Base-by-base conservation (phyloP, 1,140 invertebrate species). In the Bombus cullumanus region DNA sequence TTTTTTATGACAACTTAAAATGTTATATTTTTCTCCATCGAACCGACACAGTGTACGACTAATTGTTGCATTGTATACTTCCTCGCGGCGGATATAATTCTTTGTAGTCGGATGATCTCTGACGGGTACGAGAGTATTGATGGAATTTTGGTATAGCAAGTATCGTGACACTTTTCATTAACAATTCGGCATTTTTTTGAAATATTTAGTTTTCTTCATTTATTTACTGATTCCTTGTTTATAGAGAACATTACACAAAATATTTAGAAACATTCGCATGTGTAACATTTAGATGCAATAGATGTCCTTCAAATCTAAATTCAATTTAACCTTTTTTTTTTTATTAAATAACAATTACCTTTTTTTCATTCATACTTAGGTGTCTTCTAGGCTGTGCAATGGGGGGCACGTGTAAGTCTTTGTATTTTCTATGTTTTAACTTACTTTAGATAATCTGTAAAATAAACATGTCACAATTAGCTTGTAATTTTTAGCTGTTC, bases 401-500 rank as follows among this genome's bases (percentile, higher is more conserved):
- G 94, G 93, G 90, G 93, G 93, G 87, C 94, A 93, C 84, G 92
- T 92, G 94, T 95, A 92, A 94, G 93, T 95, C 79, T 18, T 37
- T 81, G n/a, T 13, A 85, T 66, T 72, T n/a, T 79, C 1, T 34
- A 4, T 25, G 15, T 4, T n/a, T 28, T 28, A 25, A 57, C 13
- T 31, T 64, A 47, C 18, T 8, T n/a, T 25, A 15, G 9, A 53
- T 53, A 53, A 53, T 53, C 47, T 13, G 12, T 66, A 22, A 18
- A 66, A 66, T 87, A 15, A 25, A 39, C 68, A 47, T 37, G 39
- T 71, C 37, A 31, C 5, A 31, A 28, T 18, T 13, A 71, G 68
- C 57, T 78, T 85, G 89, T 83, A 88, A 85, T 92, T 92, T 91
- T 62, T 72, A 95, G 94, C 53, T 97, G 97, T 92, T 96, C 96